Evolutionary conservation across 2,797 vertebrate genomes (phyloP).

Genomic region (Hyperoplus lanceolatus): DNA sequence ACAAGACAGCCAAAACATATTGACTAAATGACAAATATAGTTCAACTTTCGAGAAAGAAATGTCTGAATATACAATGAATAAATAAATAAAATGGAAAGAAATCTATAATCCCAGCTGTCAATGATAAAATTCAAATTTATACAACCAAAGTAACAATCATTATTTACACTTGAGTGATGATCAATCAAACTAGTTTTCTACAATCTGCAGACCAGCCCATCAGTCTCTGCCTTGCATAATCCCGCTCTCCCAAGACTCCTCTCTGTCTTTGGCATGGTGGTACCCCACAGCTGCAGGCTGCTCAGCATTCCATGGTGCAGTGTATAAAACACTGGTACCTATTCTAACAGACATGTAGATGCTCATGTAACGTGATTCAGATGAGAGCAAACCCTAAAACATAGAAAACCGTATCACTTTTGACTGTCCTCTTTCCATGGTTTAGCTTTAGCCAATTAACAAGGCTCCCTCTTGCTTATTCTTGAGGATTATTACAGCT

Average conservation of each 20-base stretch:
- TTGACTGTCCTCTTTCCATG: not conserved
- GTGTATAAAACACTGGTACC: too few relatives aligned
- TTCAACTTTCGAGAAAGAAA: not conserved
- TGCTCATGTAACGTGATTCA: not conserved
- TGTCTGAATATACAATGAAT: too few relatives aligned
- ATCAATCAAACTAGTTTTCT: not conserved
- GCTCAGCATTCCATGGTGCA: not conserved
- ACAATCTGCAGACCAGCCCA: too few relatives aligned
- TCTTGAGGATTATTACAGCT: slow-evolving; percentile 12
- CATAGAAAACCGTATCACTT: not conserved
- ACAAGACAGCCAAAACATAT: not conserved
- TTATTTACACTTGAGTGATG: not conserved
- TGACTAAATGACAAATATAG: not conserved
- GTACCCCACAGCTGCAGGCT: not conserved
- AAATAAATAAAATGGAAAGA: not conserved
- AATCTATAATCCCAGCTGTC: not conserved
- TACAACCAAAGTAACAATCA: not conserved
- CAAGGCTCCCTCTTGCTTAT: not conserved
- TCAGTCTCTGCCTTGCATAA: not conserved
- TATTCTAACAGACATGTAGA: not conserved
- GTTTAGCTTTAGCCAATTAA: not conserved
- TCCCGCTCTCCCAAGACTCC: not conserved
- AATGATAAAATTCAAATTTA: not conserved
- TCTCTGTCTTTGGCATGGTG: not conserved
- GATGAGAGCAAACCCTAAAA: not conserved